Evolutionary conservation across 2,797 vertebrate genomes (phyloP).

Genomic region (Erpetoichthys calabaricus): DNA sequence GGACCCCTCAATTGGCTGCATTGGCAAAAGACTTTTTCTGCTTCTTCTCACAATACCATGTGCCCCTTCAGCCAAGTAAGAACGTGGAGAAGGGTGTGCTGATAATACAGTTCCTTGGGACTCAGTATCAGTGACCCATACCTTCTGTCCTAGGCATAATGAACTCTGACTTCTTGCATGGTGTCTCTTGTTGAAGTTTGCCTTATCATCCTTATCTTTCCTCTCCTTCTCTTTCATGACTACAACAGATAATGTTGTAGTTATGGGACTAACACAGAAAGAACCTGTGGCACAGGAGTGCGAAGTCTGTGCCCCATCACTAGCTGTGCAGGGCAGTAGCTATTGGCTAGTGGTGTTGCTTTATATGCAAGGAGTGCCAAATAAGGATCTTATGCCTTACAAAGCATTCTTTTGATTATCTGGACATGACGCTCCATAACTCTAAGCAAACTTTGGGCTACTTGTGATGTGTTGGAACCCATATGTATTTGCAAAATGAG

Average conservation of each 20-base stretch:
- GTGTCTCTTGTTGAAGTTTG: too few species aligned
- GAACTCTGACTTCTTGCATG: too few species aligned
- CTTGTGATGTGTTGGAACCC: slow-evolving; percentile 4
- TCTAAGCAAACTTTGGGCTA: background rate
- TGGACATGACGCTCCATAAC: slow-evolving; percentile 3
- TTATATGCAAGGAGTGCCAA: background rate
- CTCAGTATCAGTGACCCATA: too few species aligned
- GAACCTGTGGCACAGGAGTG: slow-evolving; percentile 9
- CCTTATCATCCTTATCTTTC: too few species aligned
- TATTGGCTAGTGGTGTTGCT: slow-evolving; percentile 7
- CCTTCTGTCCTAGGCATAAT: too few species aligned
- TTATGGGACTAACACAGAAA: slow-evolving; percentile 1
- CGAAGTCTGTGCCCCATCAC: slow-evolving; percentile 5
- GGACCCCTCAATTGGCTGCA: too few species aligned
- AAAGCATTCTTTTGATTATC: slow-evolving; percentile 11
- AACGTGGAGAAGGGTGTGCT: too few species aligned
- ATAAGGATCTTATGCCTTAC: slow-evolving; percentile 13
- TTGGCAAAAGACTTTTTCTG: too few species aligned
- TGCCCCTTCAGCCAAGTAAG: too few species aligned
- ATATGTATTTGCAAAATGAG: slow-evolving; percentile 7
- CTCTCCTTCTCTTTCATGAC: too few species aligned
- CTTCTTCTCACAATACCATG: too few species aligned
- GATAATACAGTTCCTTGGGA: too few species aligned
- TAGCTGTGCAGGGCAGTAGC: slow-evolving; percentile 8
- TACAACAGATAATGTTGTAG: slow-evolving; percentile 1